These are phyloP conservation scores for Luscinia megarhynchos DNA, from an alignment of 2,797 vertebrate species.

Conservation along the genomic window DNA sequence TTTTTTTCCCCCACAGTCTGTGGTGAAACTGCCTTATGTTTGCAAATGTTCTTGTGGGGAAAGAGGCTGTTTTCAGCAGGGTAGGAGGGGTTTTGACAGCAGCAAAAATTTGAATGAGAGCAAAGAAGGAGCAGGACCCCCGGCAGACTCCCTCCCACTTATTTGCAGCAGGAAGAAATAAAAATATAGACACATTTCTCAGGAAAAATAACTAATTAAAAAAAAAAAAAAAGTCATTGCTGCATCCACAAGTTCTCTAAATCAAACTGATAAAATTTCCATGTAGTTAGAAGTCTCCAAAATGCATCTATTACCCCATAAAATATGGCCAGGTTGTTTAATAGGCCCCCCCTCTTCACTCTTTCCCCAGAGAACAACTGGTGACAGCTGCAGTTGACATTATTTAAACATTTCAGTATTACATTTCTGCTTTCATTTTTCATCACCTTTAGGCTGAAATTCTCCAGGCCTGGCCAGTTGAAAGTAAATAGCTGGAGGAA, in stretches of 20 bases:
- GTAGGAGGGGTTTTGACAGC: background rate
- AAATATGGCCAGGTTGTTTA: background rate
- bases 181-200: background rate
- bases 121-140: background rate
- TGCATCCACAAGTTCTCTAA: background rate
- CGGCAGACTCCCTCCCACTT: background rate
- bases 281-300: background rate
- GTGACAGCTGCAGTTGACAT: background rate
- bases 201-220: background rate
- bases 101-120: background rate
- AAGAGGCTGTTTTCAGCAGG: background rate
- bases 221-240: background rate
- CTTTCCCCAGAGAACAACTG: background rate
- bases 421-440: slow-evolving; percentile 10
- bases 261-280: background rate
- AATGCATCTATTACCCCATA: background rate
- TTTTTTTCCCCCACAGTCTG: background rate
- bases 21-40: background rate
- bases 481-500: slow-evolving; percentile 35
- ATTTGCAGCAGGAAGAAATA: background rate
- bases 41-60: background rate
- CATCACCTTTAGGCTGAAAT: slow-evolving; percentile 29
- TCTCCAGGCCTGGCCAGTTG: background rate
- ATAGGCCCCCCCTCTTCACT: background rate
- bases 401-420: slow-evolving; percentile 32